These are phyloP conservation scores for Notolabrus celidotus DNA, from an alignment of 2,797 vertebrate species.

Conservation along the genomic window DNA sequence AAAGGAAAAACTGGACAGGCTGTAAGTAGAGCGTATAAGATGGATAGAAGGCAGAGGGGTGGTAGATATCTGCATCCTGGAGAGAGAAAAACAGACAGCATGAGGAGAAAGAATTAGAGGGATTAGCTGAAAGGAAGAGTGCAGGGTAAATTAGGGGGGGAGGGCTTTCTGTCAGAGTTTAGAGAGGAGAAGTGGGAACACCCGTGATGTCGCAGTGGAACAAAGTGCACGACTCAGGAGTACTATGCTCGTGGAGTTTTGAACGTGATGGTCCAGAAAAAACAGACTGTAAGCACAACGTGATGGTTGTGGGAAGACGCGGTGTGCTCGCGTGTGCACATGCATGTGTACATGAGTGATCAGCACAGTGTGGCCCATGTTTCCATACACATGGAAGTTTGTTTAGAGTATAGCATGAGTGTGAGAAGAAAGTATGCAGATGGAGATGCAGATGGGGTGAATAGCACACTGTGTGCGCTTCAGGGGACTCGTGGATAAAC, in stretches of 20 bases:
- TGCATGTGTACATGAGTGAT: conserved; percentile 34
- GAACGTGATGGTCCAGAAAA: conserved; percentile 38
- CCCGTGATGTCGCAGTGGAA: conserved; percentile 41
- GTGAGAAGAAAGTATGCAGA: conserved; percentile 64
- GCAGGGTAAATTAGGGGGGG: conserved; percentile 6
- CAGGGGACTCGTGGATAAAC: conserved; percentile 46
- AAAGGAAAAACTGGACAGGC: conserved; percentile 57
- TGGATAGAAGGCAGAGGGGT: conserved; percentile 36
- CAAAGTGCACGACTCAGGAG: conserved; percentile 30
- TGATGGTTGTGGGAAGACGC: conserved; percentile 53
- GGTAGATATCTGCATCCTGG: conserved; percentile 46
- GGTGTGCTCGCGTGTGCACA: conserved; percentile 42
- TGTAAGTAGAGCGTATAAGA: conserved; percentile 63
- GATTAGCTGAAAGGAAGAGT: conserved; percentile 43
- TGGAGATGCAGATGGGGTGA: conserved; percentile 75
- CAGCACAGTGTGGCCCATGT: conserved; percentile 40
- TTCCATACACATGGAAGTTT: conserved; percentile 73
- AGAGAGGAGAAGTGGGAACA: conserved; percentile 31
- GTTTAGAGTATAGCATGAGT: conserved; percentile 72
- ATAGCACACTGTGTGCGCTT: conserved; percentile 63
- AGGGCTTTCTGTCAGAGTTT: conserved; percentile 19
- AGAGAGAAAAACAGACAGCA: conserved; percentile 54
- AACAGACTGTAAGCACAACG: conserved; percentile 52
- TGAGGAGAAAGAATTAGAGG: conserved; percentile 50
- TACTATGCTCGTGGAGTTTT: conserved; percentile 18